phyloP scores from a whole-genome alignment of 2,888 invertebrate species.

The Zygothrica quintamaculata region DNA sequence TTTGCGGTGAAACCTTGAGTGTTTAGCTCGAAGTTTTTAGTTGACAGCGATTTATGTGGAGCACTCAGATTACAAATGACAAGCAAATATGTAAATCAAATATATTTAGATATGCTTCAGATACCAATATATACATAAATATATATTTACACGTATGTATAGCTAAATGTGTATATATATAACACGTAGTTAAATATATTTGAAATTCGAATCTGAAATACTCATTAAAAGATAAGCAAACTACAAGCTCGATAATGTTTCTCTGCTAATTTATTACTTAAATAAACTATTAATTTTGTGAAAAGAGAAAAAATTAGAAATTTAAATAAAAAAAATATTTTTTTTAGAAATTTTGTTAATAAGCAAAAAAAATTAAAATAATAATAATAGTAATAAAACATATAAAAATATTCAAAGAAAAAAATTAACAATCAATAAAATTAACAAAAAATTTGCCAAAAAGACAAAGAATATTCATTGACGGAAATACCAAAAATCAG shows the following conservation, averaged over 20 bases:
- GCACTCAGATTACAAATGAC: conserved; percentile 46
- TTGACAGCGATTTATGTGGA: conserved; percentile 57
- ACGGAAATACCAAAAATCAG: conserved; percentile 40
- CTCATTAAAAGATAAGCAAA: conserved; percentile 56
- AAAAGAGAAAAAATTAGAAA: not conserved
- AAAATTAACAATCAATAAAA: too few species aligned
- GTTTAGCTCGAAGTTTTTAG: not conserved
- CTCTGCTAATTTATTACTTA: conserved; percentile 44
- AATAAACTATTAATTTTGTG: conserved; percentile 22
- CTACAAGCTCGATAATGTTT: conserved; percentile 49
- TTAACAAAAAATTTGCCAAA: conserved; percentile 40
- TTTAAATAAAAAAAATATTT: too few species aligned
- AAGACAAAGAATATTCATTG: conserved; percentile 51
- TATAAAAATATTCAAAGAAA: too few species aligned
- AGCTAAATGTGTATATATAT: not conserved
- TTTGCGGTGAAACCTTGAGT: conserved; percentile 1
- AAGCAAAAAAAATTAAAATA: not conserved
- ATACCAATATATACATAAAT: conserved; percentile 17
- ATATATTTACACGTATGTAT: not conserved
- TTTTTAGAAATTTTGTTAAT: not conserved
- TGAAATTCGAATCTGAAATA: conserved; percentile 28
- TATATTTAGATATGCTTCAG: conserved; percentile 40
- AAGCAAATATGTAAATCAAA: conserved; percentile 51
- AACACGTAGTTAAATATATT: conserved; percentile 4
- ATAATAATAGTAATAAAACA: too few species aligned